Evolutionary conservation across 2,113 vertebrate species (phyloP), one percentile per base, ranked within the genome.

Genomic region (Charadrius vociferus): DNA sequence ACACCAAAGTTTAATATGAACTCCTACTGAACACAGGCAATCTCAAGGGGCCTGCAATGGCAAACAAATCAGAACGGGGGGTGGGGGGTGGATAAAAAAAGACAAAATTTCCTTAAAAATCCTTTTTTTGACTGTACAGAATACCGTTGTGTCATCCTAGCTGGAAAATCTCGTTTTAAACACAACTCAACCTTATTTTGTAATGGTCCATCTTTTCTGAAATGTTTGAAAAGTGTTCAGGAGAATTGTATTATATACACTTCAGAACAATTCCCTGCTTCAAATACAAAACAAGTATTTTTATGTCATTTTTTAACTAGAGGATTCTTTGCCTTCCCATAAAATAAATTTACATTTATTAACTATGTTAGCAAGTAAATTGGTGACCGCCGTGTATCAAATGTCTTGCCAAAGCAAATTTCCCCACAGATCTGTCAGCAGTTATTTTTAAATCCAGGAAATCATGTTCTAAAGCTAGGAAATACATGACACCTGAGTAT

Each of bases 121-220:
- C 9, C 3, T n/a, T 43, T 81, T 10, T 77, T 79, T 56, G 20
- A 84, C 72, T 8, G 10, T 37, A 66, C 15, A 66, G 50, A 74
- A 43, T 22, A 88, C 4, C 14, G 47, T 13, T 71, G 12, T 26
- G 5, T 23, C 41, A 53, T 55, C 14, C 17, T 43, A 72, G 19
- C 7, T 77, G 37, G 32, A 55, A 91, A 37, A 27, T 7, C 8
- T 58, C 6, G 30, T 41, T 91, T 91, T n/a, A 59, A 24, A 65
- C 52, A 65, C 0, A 0, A 26, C 4, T 7, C 26, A 80, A 22
- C 1, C 15, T 47, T 83, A 61, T 52, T 89, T 39, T 58, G 11
- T 30, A 27, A 72, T 19, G 3, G 17, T 32, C n/a, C 14, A 4
- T n/a, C n/a, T 67, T 88, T 78, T 39, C 36, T 67, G 34, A 50